Evolutionary conservation across 2,797 vertebrate genomes (phyloP), one percentile per base, ranked within the genome.

Genomic region (Amblyopsis hoosieri): DNA sequence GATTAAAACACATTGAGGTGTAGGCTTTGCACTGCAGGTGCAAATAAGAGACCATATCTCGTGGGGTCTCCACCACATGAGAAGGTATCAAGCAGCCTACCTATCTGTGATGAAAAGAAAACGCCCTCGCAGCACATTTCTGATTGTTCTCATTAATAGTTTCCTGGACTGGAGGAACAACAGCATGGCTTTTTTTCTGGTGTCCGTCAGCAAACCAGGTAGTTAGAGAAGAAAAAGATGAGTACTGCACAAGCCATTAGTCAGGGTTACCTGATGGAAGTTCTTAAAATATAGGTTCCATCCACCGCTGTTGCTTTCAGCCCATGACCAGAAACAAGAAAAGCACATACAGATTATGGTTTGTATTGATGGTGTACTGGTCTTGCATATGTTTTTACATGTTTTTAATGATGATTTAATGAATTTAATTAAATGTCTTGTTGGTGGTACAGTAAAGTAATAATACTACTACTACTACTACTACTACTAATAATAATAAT

Each of bases 141-240:
- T 66, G 71, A 73, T 78, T 89, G 82, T 80, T 78, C 69, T 68
- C 73, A 72, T 72, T 69, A 54, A 87, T 88, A 87, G 83, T 89
- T 83, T 84, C 74, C 75, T 74, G 54, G 12, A 54, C 56, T 54
- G 64, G 55, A 55, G 66, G 62, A 81, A 84, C 65, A 81, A 79
- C 71, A 84, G 69, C 50, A 1, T 31, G 74, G 66, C 67, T 49
- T 17, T 47, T 72, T 81, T 74, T 81, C 68, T 69, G 75, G 67
- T 72, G 76, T 83, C 72, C 14, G 84, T 87, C 87, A 91, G 86
- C 85, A 87, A 78, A 82, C 76, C 79, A 86, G 69, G 79, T 80
- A 52, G 19, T 23, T 23, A 3, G 82, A 61, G 67, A 45, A 52
- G 67, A 89, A 86, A 83, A 55, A 77, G 85, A 81, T 84, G 84